Percentiles rank a stretch among this genome's conserved stretches.
Evolutionary conservation across 2,797 vertebrate genomes (phyloP).

Genomic region (Sciurus carolinensis): DNA sequence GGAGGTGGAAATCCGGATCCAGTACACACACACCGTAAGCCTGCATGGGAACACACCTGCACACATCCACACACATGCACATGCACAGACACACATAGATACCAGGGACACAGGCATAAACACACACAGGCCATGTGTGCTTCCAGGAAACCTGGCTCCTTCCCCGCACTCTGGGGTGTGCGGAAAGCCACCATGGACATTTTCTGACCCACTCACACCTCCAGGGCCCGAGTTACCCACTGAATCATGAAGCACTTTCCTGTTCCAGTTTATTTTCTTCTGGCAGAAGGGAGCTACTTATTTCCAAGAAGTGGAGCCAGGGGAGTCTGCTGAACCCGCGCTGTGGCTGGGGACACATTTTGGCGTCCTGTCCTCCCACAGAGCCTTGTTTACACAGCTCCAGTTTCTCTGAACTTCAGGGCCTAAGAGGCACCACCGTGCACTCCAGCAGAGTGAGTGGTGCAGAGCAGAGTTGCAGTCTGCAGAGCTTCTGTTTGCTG

Average conservation of each 20-base stretch:
- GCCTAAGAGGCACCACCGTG: background rate
- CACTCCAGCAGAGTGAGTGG: background rate
- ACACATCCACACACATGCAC: background rate
- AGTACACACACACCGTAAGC: too few relatives aligned
- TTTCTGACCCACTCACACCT: slow-evolving; percentile 8
- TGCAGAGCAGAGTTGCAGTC: background rate
- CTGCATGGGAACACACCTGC: accelerated
- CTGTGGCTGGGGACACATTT: slow-evolving; percentile 31
- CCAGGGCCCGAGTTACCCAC: background rate
- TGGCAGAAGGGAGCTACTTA: slow-evolving; percentile 62
- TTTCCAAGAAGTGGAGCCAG: slow-evolving; percentile 77
- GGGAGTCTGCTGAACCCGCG: slow-evolving; percentile 15
- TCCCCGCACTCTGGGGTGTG: accelerated
- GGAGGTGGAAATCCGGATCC: background rate
- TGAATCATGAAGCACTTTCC: slow-evolving; percentile 69
- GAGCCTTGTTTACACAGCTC: slow-evolving; percentile 60
- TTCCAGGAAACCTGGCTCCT: slow-evolving; percentile 43
- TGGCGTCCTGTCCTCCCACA: slow-evolving; percentile 26
- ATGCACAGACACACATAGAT: background rate
- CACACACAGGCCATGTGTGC: background rate
- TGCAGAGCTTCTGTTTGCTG: background rate
- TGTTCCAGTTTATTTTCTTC: slow-evolving; percentile 75
- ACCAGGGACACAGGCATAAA: background rate
- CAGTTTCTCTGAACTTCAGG: background rate
- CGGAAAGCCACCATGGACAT: background rate